Evolutionary conservation across 2,113 vertebrate species (phyloP), one percentile per base, ranked within the genome.

Genomic region (Rhinolophus sinicus): DNA sequence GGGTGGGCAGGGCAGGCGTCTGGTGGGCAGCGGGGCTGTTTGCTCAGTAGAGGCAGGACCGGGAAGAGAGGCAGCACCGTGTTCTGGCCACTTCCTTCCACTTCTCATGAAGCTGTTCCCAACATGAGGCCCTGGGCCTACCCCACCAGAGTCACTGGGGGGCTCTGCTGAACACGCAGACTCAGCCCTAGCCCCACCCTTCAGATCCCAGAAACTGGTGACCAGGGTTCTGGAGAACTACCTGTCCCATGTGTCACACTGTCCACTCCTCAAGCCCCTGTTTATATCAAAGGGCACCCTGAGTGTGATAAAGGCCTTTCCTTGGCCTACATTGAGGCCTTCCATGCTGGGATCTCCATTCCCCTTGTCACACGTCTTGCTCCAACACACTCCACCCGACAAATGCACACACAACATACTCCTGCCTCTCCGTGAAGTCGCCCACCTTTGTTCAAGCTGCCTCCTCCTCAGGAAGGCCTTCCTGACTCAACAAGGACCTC

Each of bases 331-430:
- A 2, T 11, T 12, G 0, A 33, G 52, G 15, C 58, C 69, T 19
- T 5, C 54, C 10, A 0, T 3, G 56, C 4, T 4, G 69, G 16
- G 38, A 40, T 56, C 33, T 56, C 44, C 1, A 6, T 13, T 24
- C 56, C 4, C 0, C 0, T 1, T 26, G 30, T 47, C 77, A 38
- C 47, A 2, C 0, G 3, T 24, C 50, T 2, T 6, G 9, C 11
- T 30, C 69, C 28, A 7, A 16, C 15, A 24, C 62, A 11, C n/a
- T 19, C 4, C 28, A 1, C 15, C 58, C 54, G 22, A 35, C 47
- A 8, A 40, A 26, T 18, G 35, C 56, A 38, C 26, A 14, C 30
- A 12, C 6, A 3, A 28, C 58, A 26, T 0, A 0, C 52, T 12
- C 38, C 40, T 60, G 44, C 44, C 13, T 5, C 21, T 6, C 62